Evolutionary conservation across 92 coral and sea anemone genomes (phyloP).

Genomic region (Palythoa heliodiscus): DNA sequence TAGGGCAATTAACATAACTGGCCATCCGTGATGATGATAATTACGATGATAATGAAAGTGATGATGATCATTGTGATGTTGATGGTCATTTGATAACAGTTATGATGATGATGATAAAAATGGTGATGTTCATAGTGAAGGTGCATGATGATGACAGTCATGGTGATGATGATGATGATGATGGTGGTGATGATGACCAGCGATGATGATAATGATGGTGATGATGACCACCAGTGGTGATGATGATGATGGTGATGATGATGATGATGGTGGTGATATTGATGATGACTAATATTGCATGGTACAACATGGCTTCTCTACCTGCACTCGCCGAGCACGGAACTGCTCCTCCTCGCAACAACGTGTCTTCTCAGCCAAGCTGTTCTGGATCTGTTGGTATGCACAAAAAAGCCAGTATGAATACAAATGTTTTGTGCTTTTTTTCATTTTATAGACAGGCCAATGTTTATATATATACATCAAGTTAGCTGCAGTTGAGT

Average conservation of each 20-base stretch:
- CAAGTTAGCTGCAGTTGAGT: too few species aligned
- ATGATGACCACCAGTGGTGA: too few species aligned
- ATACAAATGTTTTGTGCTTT: neutral
- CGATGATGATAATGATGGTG: neutral
- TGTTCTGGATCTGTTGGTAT: slow-evolving; percentile 71
- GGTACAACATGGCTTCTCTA: neutral
- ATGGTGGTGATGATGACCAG: too few species aligned
- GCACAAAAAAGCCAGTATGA: neutral
- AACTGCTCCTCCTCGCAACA: slow-evolving; percentile 93
- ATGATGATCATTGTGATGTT: neutral
- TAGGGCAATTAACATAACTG: too few species aligned
- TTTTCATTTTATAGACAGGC: too few species aligned
- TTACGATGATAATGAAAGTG: neutral
- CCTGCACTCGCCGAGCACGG: slow-evolving; percentile 94
- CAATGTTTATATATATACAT: too few species aligned
- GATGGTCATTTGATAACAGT: neutral
- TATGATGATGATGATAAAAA: neutral
- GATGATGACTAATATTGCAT: neutral
- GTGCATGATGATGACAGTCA: neutral
- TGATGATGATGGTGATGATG: neutral
- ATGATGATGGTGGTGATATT: too few species aligned
- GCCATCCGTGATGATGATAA: too few species aligned
- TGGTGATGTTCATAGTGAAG: too few species aligned
- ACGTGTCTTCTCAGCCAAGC: slow-evolving; percentile 84
- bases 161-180: neutral